Conservation (phyloP, 2,797 vertebrate species). For the Danio jaintianensis region DNA sequence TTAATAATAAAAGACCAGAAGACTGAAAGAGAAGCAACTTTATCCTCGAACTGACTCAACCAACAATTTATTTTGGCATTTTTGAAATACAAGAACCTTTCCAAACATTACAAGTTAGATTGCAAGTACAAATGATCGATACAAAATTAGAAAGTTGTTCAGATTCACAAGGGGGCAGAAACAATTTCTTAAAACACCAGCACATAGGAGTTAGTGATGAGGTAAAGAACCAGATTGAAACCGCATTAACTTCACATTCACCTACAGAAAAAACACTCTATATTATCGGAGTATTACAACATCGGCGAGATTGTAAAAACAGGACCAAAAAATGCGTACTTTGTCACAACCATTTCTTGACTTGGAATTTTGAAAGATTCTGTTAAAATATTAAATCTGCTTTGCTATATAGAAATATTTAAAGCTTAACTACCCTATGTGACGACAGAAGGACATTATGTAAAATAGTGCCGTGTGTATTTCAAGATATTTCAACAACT, state of each 20-base stretch:
- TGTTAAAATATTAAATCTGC: constrained; percentile 60
- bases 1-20: constrained; percentile 4
- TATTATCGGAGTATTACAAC: constrained; percentile 68
- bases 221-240: constrained; percentile 71
- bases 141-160: constrained; percentile 79
- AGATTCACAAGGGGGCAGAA: constrained; percentile 74
- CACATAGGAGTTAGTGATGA: constrained; percentile 71
- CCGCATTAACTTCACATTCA: constrained; percentile 67
- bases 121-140: constrained; percentile 84
- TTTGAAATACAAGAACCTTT: constrained; percentile 74
- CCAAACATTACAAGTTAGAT: constrained; percentile 72
- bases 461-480: constrained; percentile 1
- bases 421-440: constrained; percentile 56
- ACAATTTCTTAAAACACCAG: constrained; percentile 73
- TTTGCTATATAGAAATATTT: constrained; percentile 63
- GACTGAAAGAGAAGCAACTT: constrained; percentile 7
- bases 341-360: constrained; percentile 57
- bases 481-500: constrained; percentile 29
- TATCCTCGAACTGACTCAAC: constrained; percentile 56
- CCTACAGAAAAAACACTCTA: constrained; percentile 70
- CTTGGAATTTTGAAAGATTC: constrained; percentile 44
- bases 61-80: constrained; percentile 68
- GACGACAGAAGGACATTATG: constrained; percentile 6
- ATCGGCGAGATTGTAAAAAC: constrained; percentile 65
- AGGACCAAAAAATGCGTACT: constrained; percentile 61